Evolutionary conservation across 2,888 invertebrate species (phyloP).

Genomic region (Archips crataeganus): DNA sequence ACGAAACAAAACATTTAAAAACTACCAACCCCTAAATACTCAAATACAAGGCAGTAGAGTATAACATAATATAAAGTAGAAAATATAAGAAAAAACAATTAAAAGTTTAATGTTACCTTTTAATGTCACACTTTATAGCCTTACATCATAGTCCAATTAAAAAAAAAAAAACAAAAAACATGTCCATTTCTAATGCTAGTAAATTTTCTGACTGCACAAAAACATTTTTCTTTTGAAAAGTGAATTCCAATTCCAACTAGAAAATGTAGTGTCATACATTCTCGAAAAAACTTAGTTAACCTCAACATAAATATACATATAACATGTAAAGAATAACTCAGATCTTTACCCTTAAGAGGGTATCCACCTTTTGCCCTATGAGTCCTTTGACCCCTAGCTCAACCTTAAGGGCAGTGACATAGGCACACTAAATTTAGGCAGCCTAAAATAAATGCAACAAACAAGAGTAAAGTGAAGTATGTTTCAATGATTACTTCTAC

Average conservation of each 20-base stretch:
- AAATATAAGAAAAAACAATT: too few species aligned
- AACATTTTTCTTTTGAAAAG: too few species aligned
- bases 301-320: not conserved
- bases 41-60: too few species aligned
- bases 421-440: slow-evolving; percentile 4
- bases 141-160: too few species aligned
- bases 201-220: too few species aligned
- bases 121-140: too few species aligned
- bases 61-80: too few species aligned
- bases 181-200: too few species aligned
- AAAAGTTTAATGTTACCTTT: too few species aligned
- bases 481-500: too few species aligned
- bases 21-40: too few species aligned
- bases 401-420: slow-evolving; percentile 32
- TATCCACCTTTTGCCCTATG: slow-evolving; percentile 9
- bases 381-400: slow-evolving; percentile 21
- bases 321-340: not conserved
- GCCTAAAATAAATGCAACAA: not conserved
- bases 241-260: not conserved
- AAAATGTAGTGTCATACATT: not conserved
- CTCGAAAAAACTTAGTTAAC: not conserved
- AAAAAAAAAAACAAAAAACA: not conserved
- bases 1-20: too few species aligned
- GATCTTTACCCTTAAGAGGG: slow-evolving; percentile 21
- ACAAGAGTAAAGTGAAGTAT: not conserved